These are phyloP conservation scores for Drosophila prostipennis DNA, from an alignment of 2,888 invertebrate genomes.

Conservation along the genomic window DNA sequence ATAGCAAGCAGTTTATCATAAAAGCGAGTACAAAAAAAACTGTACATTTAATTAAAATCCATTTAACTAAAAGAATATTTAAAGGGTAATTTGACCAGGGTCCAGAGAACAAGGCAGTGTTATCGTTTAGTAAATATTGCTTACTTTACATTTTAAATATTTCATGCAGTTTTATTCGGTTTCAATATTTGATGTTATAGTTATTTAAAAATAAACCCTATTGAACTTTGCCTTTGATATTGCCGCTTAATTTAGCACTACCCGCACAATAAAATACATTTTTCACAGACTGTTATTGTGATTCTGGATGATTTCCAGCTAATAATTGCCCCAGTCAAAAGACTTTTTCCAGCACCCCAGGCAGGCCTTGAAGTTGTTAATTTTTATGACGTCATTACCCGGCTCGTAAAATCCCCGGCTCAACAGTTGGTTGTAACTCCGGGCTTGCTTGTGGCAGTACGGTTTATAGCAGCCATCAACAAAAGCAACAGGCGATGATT, in stretches of 20 bases:
- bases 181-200: too few relatives aligned
- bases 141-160: too few relatives aligned
- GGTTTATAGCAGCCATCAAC: slow-evolving; percentile 33
- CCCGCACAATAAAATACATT: slow-evolving; percentile 2
- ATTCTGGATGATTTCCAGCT: slow-evolving; percentile 43
- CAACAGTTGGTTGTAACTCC: slow-evolving; percentile 80
- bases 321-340: slow-evolving; percentile 52
- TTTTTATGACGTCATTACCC: slow-evolving; percentile 84
- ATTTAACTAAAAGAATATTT: too few relatives aligned
- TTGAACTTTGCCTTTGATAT: not conserved
- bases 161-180: too few relatives aligned
- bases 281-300: slow-evolving; percentile 11
- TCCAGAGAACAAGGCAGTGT: too few relatives aligned
- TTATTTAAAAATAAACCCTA: too few relatives aligned
- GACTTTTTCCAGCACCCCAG: slow-evolving; percentile 31
- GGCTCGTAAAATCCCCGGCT: slow-evolving; percentile 82
- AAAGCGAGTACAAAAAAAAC: too few relatives aligned
- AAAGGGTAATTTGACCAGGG: too few relatives aligned
- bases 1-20: too few relatives aligned
- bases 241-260: not conserved
- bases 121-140: too few relatives aligned
- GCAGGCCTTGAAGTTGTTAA: slow-evolving; percentile 79
- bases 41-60: too few relatives aligned
- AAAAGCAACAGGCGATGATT: slow-evolving; percentile 69
- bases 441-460: slow-evolving; percentile 18